Conservation (phyloP, 2,113 vertebrate genomes). For the Chelonoidis abingdonii region DNA sequence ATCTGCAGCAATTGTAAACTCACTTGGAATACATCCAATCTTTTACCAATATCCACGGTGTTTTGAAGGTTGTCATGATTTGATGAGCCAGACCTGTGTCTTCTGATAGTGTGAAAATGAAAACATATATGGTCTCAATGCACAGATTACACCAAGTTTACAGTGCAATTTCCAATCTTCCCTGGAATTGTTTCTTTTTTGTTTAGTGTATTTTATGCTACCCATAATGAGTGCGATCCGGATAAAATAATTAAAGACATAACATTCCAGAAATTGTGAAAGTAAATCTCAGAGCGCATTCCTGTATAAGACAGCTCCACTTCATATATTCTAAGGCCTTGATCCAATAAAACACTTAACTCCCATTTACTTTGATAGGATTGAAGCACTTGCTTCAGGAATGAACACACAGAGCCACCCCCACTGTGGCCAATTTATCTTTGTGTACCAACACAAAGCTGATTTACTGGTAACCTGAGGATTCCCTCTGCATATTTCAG, state of each 20-base stretch:
- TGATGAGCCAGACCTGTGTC: background rate
- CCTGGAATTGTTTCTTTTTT: background rate
- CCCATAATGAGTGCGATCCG: background rate
- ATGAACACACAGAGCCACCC: background rate
- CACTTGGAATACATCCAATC: background rate
- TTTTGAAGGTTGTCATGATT: background rate
- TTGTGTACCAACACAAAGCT: background rate
- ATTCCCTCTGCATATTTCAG: background rate
- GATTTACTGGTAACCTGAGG: background rate
- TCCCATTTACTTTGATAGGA: background rate
- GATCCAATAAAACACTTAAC: background rate
- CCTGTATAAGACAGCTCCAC: background rate
- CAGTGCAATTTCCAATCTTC: background rate
- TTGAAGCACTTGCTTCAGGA: background rate
- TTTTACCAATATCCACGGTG: background rate
- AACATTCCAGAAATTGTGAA: background rate
- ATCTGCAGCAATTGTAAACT: background rate
- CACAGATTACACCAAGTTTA: background rate
- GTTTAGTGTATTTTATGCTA: background rate
- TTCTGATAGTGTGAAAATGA: background rate
- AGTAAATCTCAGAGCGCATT: background rate
- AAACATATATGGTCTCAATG: background rate
- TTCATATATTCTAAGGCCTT: background rate
- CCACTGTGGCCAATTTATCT: too few species aligned
- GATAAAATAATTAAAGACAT: background rate